phyloP scores from a whole-genome alignment of 2,113 vertebrate species.

The Rhynchopsitta pachyrhyncha region DNA sequence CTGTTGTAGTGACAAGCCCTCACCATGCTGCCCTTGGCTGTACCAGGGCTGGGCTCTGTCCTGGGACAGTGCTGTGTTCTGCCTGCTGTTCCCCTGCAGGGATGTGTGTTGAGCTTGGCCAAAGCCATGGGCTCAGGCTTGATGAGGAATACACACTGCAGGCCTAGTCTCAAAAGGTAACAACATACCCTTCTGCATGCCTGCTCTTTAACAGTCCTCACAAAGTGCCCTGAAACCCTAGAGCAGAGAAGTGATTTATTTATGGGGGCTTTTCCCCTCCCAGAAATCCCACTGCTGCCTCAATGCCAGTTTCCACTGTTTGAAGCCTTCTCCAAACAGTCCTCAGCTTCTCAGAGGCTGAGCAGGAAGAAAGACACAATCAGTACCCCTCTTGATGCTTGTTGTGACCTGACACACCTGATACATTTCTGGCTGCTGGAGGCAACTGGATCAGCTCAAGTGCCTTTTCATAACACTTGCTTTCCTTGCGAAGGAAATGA shows the following conservation, averaged over 20 bases:
- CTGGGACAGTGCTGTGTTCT: neutral
- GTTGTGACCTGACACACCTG: neutral
- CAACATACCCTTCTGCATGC: neutral
- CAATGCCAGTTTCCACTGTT: neutral
- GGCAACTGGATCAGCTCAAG: neutral
- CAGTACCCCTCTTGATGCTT: neutral
- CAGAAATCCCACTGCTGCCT: neutral
- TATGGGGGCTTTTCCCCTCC: neutral
- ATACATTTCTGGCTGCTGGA: neutral
- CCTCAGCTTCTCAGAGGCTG: neutral
- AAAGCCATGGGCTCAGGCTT: neutral
- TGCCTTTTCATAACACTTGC: neutral
- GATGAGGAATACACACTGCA: neutral
- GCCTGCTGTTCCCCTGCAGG: neutral
- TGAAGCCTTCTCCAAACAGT: neutral
- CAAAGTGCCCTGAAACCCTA: neutral
- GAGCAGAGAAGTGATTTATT: neutral
- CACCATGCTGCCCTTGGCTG: neutral
- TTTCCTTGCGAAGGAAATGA: neutral
- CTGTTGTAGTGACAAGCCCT: fast-evolving
- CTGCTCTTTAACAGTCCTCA: neutral
- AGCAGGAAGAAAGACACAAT: neutral
- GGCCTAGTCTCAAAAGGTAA: neutral
- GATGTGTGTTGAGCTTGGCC: neutral
- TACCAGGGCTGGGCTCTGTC: fast-evolving